phyloP scores from a whole-genome alignment of 2,888 invertebrate genomes.

The Hesperia comma region DNA sequence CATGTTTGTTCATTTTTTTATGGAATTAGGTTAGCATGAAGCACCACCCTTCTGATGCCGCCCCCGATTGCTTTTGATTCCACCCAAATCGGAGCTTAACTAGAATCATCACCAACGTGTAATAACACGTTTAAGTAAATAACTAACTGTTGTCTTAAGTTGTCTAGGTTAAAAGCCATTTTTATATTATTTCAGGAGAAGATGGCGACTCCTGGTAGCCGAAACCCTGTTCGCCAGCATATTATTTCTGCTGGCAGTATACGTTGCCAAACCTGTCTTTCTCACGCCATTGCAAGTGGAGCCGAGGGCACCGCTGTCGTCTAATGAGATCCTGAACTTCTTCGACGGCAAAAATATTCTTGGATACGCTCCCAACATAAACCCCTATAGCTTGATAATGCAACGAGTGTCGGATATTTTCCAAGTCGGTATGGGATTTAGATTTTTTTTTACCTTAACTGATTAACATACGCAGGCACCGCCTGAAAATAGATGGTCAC shows the following conservation, averaged over 20 bases:
- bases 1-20: too few relatives aligned
- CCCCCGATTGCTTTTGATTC: too few relatives aligned
- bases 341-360: conserved; percentile 53
- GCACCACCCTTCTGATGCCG: too few relatives aligned
- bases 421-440: conserved; percentile 48
- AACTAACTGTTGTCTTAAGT: too few relatives aligned
- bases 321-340: conserved; percentile 53
- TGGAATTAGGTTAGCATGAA: too few relatives aligned
- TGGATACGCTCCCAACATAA: conserved; percentile 60
- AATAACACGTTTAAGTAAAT: too few relatives aligned
- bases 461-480: background rate
- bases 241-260: conserved; percentile 55
- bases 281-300: conserved; percentile 62
- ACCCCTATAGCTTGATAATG: conserved; percentile 58
- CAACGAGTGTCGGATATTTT: conserved; percentile 51
- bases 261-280: conserved; percentile 67
- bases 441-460: background rate
- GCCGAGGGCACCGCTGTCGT: conserved; percentile 55
- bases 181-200: conserved; percentile 52
- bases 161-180: background rate
- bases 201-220: conserved; percentile 58
- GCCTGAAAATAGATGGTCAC: too few relatives aligned
- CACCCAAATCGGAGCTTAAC: too few relatives aligned
- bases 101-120: too few relatives aligned
- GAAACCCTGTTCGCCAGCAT: conserved; percentile 57